Evolutionary conservation across 2,113 vertebrate genomes (phyloP).

Genomic region (Lichenostomus cassidix): DNA sequence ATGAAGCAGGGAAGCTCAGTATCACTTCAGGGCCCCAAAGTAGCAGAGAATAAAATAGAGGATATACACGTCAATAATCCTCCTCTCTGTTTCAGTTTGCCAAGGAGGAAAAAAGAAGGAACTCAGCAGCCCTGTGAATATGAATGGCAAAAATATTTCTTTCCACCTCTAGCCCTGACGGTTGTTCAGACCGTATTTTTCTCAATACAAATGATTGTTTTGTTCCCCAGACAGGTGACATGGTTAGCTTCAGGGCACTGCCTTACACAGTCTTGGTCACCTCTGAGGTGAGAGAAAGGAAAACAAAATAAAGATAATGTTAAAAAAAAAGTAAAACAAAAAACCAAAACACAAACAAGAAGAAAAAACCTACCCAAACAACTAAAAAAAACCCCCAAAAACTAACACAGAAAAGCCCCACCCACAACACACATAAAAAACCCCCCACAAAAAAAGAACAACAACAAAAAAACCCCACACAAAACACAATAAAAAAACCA

Average conservation of each 20-base stretch:
- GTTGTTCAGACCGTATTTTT: background rate
- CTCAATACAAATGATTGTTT: background rate
- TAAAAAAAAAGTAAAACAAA: background rate
- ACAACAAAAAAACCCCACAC: background rate
- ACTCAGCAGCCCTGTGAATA: background rate
- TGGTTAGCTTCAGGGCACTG: background rate
- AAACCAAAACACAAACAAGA: background rate
- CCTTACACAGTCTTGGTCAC: background rate
- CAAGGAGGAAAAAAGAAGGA: background rate
- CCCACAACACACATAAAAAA: background rate
- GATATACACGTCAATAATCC: background rate
- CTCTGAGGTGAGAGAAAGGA: background rate
- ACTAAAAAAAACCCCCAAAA: background rate
- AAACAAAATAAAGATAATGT: background rate
- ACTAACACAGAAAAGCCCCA: background rate
- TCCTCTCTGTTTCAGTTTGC: background rate
- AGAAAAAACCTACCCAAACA: background rate
- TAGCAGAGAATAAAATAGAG: background rate
- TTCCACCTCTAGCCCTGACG: background rate
- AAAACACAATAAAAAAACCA: background rate
- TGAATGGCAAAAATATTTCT: background rate
- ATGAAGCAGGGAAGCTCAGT: background rate
- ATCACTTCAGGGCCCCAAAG: background rate
- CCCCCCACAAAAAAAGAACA: background rate
- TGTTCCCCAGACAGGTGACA: background rate